Conservation (phyloP, 2,797 vertebrate species). For the Diglossa cyanea region DNA sequence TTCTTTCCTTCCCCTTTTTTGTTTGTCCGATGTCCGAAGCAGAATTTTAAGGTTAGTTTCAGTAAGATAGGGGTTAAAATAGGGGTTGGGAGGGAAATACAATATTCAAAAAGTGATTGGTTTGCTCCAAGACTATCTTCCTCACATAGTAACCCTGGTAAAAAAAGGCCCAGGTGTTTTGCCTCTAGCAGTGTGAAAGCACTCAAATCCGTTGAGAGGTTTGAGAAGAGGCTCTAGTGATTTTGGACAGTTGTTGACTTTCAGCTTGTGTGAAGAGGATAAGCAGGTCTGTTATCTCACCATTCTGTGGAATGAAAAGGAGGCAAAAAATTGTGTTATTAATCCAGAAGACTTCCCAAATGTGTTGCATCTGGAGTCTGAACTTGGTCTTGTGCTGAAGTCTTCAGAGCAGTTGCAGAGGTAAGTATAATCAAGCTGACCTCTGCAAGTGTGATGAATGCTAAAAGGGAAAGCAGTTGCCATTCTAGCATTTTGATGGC, state of each 20-base stretch:
- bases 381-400: not conserved
- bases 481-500: not conserved
- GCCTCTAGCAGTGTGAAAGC: not conserved
- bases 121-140: not conserved
- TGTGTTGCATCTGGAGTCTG: not conserved
- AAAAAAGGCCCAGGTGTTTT: constrained; percentile 28
- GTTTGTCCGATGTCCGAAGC: not conserved
- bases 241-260: constrained; percentile 20
- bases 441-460: not conserved
- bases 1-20: not conserved
- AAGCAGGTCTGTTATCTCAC: not conserved
- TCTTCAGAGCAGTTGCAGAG: not conserved
- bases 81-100: not conserved
- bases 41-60: not conserved
- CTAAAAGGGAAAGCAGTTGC: not conserved
- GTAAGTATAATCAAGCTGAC: not conserved
- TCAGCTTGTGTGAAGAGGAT: not conserved
- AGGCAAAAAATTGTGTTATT: not conserved
- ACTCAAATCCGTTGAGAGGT: not conserved
- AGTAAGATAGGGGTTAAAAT: not conserved
- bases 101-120: not conserved
- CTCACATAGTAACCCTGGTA: not conserved
- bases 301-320: not conserved
- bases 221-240: not conserved
- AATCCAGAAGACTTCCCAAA: not conserved